Percentiles rank a stretch among this genome's conserved stretches.
Evolutionary conservation across 2,113 vertebrate genomes (phyloP).

Genomic region (Arenaria interpres): DNA sequence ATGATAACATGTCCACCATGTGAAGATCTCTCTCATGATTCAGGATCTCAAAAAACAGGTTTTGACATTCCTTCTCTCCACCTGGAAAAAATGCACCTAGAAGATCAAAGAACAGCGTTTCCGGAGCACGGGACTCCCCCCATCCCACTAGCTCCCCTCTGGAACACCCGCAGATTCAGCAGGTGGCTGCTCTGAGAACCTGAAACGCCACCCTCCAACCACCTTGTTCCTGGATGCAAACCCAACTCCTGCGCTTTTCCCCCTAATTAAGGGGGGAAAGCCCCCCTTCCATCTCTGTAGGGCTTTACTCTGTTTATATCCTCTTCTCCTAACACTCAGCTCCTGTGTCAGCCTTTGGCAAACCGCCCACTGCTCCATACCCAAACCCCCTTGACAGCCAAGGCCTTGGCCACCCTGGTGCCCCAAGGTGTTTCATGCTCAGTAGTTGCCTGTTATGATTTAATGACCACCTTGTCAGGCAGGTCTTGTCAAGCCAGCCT

Average conservation of each 20-base stretch:
- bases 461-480: background rate
- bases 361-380: background rate
- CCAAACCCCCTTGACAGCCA: accelerated
- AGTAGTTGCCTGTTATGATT: background rate
- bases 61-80: background rate
- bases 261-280: background rate
- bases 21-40: background rate
- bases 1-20: accelerated
- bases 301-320: background rate
- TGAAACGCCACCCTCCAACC: accelerated
- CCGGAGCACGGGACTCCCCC: background rate
- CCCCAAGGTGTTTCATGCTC: background rate
- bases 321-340: background rate
- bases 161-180: background rate
- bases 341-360: background rate
- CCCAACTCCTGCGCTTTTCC: accelerated
- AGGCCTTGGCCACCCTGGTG: background rate
- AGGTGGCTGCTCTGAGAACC: background rate
- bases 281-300: background rate
- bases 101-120: background rate
- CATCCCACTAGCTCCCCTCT: background rate
- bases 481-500: background rate
- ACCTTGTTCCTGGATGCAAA: background rate
- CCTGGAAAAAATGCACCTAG: background rate
- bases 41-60: background rate